Conservation (phyloP, 2,113 vertebrate species). For the Microcebus lehilahytsara region DNA sequence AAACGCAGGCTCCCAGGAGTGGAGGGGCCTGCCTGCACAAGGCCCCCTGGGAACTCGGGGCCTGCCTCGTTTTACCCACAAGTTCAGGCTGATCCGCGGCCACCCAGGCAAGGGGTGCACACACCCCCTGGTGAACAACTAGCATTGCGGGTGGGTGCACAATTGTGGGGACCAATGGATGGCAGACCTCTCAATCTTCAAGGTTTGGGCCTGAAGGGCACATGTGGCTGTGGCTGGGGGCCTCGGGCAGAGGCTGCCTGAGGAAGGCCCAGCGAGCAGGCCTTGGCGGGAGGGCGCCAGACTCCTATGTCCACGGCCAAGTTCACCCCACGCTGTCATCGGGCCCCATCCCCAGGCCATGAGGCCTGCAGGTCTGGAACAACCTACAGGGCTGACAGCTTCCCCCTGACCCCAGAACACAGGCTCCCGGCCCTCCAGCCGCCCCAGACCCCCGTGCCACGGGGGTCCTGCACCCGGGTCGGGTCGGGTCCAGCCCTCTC, state of each 20-base stretch:
- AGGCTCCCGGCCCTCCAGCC: background rate
- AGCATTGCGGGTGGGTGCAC: background rate
- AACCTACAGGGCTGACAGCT: background rate
- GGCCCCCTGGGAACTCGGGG: background rate
- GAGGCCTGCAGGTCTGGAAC: background rate
- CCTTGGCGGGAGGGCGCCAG: too few species aligned
- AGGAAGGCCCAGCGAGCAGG: background rate
- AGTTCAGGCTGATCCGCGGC: background rate
- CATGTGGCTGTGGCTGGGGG: too few species aligned
- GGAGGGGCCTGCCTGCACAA: too few species aligned
- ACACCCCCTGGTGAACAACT: background rate
- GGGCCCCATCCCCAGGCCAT: too few species aligned
- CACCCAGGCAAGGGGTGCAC: background rate
- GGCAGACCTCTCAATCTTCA: too few species aligned
- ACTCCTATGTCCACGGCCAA: too few species aligned
- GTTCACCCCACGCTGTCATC: too few species aligned
- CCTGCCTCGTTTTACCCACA: background rate
- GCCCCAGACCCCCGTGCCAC: too few species aligned
- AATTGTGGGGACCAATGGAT: background rate
- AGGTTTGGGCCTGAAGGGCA: fast-evolving
- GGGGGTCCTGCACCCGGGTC: too few species aligned
- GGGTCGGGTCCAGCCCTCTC: too few species aligned
- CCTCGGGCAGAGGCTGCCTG: background rate
- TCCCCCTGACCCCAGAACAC: background rate
- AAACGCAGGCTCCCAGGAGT: too few species aligned